Conservation (phyloP, 2,797 vertebrate species). For the Vultur gryphus region DNA sequence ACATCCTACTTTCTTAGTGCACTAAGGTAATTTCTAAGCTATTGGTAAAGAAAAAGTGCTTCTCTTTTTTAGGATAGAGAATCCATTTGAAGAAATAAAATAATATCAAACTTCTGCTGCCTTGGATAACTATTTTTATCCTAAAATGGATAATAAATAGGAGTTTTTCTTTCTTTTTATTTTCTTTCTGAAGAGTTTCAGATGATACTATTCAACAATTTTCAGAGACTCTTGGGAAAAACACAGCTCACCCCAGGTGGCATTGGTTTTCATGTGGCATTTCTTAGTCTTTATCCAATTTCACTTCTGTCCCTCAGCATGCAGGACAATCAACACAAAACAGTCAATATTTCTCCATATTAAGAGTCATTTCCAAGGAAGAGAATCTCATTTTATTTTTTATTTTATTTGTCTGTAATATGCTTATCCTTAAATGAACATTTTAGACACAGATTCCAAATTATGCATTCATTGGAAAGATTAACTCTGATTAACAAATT, state of each 20-base stretch:
- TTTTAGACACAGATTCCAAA: conserved; percentile 76
- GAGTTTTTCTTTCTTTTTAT: background rate
- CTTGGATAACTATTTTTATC: background rate
- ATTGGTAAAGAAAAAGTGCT: background rate
- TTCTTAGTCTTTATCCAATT: conserved; percentile 26
- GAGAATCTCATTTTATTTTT: conserved; percentile 36
- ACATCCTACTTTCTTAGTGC: background rate
- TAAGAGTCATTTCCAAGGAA: conserved; percentile 30
- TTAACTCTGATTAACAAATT: conserved; percentile 81
- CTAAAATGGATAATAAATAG: background rate
- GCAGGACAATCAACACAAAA: conserved; percentile 22
- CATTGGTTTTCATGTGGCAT: background rate
- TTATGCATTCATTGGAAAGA: conserved; percentile 79
- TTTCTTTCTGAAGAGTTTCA: background rate
- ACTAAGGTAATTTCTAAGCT: background rate
- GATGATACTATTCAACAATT: background rate
- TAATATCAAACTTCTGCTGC: background rate
- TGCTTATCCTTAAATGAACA: conserved; percentile 67
- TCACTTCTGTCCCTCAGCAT: conserved; percentile 25
- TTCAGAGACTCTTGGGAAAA: conserved; percentile 5
- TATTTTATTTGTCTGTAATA: conserved; percentile 43
- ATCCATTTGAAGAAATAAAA: background rate
- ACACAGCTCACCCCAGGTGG: background rate
- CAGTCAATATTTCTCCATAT: conserved; percentile 37
- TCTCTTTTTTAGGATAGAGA: background rate